Evolutionary conservation across 35 echinoderm and acorn worm species (phyloP), one percentile per base, ranked within the genome.

Genomic region (Ophiothrix spiculata): DNA sequence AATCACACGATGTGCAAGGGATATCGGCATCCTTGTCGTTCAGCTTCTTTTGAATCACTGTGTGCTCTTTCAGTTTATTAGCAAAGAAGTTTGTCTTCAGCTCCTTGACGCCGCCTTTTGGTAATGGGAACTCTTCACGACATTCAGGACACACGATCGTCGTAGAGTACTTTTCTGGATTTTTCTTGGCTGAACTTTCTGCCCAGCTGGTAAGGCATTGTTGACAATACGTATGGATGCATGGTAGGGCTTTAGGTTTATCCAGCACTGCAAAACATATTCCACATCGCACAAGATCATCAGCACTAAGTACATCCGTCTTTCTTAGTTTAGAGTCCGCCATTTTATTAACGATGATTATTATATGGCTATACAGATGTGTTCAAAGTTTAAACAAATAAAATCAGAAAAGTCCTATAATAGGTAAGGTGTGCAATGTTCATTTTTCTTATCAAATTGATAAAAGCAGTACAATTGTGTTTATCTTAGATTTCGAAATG

Each of bases 191-290:
- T 4, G 14, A 83, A 34, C 39, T 63, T 36, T 83, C 4, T 1
- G 36, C 45, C 81, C 60, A 69, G 29, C 25, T n/a, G 17, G 60
- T 2, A 2, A 83, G 34, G 69, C 81, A 83, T 60, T 69, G 35
- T 17, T 42, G 2, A 19, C 81, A 83, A 60, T 36, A 83, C 17
- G 14, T 83, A 60, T 83, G 81, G 16, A 64, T 25, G 29, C 81
- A 83, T 35, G 33, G 6, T 19, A 83, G 33, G 0, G 37, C 19
- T 60, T 83, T 83, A 1, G 81, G 81, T 25, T 69, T 69, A 69
- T 69, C 60, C 17, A 69, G 17, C 17, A 25, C 29, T 2, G 60
- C 60, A 69, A 12, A 25, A n/a, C 60, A 69, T 6, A 69, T 69
- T 4, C 60, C 60, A 28, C 60, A 69, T n/a, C 29, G 4, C 1